A percentile compares a stretch with the other conserved stretches of the same genome.
Evolutionary conservation across 2,888 invertebrate species (phyloP).

Genomic region (Pristionchus entomophagus): DNA sequence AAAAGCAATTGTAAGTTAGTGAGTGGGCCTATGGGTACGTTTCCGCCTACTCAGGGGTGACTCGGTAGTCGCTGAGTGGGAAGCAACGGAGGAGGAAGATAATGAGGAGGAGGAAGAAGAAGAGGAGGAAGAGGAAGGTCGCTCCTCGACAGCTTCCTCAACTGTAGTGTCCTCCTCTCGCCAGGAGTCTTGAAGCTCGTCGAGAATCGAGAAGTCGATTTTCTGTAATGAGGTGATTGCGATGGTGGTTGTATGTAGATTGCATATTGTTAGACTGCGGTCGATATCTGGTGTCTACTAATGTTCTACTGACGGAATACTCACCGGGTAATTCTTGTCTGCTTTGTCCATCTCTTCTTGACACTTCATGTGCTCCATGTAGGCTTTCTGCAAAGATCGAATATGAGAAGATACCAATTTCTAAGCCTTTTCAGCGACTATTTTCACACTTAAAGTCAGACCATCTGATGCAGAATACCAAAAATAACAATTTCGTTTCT

Average conservation of each 20-base stretch:
- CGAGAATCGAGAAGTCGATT: neutral
- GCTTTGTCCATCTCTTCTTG: neutral
- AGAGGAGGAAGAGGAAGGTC: neutral
- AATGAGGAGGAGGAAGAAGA: neutral
- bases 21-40: neutral
- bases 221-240: neutral
- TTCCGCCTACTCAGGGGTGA: neutral
- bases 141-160: neutral
- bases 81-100: no score
- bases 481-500: no score
- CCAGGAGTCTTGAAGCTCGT: neutral
- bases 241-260: no score
- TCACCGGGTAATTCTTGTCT: constrained; percentile 27
- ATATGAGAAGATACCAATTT: no score
- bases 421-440: neutral
- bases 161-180: neutral
- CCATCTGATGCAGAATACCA: no score
- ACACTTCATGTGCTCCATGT: neutral
- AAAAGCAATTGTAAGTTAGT: neutral
- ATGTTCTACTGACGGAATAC: no score
- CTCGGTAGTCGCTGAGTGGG: neutral
- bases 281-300: no score
- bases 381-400: constrained; percentile 33
- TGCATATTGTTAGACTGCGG: no score
- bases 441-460: no score